Percentiles rank a stretch among this genome's conserved stretches.
These are phyloP conservation scores for Lutjanus campechanus DNA, from an alignment of 2,797 vertebrate genomes.

Conservation along the genomic window DNA sequence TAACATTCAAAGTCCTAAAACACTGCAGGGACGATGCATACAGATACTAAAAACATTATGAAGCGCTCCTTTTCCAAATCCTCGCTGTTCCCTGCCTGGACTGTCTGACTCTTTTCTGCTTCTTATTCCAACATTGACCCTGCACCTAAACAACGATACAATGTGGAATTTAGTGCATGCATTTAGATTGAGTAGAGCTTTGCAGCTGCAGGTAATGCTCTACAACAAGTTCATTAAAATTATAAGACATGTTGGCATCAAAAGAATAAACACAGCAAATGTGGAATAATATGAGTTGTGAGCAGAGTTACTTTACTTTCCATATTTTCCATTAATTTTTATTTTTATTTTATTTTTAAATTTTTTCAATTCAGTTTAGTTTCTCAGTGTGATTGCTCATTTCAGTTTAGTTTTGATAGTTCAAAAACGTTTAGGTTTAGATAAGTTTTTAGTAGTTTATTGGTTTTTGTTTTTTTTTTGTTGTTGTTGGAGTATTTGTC, in stretches of 20 bases:
- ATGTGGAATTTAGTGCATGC: slow-evolving; percentile 56
- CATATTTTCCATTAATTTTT: no score
- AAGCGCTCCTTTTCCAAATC: slow-evolving; percentile 69
- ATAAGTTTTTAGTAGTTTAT: no score
- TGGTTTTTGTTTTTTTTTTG: no score
- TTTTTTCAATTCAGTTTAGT: no score
- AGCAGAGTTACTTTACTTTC: background rate
- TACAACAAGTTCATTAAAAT: slow-evolving; percentile 16
- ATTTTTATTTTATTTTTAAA: no score
- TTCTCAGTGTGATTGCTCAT: no score
- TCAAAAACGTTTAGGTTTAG: no score
- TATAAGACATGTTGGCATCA: slow-evolving; percentile 10
- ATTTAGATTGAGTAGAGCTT: slow-evolving; percentile 60
- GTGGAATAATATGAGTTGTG: background rate
- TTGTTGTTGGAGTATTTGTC: no score
- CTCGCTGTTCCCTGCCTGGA: slow-evolving; percentile 64
- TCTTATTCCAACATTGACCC: slow-evolving; percentile 71
- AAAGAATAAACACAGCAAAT: slow-evolving; percentile 8
- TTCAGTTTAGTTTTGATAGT: no score
- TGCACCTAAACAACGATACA: slow-evolving; percentile 59
- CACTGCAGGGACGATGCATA: slow-evolving; percentile 60
- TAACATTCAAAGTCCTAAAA: slow-evolving; percentile 75
- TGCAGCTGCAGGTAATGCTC: slow-evolving; percentile 18
- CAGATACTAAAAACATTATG: slow-evolving; percentile 60
- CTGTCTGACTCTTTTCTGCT: slow-evolving; percentile 56